Evolutionary conservation across 2,888 invertebrate species (phyloP).

Genomic region (Macroteleia sp.): DNA sequence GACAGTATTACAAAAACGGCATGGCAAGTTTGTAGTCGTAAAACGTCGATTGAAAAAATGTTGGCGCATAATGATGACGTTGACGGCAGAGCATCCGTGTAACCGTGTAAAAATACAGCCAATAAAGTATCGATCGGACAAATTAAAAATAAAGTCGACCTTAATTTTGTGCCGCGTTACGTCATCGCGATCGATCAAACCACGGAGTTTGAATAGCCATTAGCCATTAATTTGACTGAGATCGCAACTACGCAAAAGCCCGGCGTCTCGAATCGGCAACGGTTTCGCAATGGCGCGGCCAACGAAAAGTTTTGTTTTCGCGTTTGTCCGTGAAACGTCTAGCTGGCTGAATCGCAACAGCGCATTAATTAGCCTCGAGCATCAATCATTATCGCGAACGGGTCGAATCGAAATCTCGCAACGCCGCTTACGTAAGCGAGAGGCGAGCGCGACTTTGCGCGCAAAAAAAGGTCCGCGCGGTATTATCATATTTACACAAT

Average conservation of each 20-base stretch:
- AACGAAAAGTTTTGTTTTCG: too few relatives aligned
- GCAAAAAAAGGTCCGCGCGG: conserved; percentile 6
- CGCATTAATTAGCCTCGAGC: conserved; percentile 32
- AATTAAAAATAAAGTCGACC: conserved; percentile 43
- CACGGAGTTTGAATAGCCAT: conserved; percentile 10
- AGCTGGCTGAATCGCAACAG: neutral
- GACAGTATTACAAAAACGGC: too few relatives aligned
- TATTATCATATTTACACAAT: conserved; percentile 31
- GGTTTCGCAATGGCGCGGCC: too few relatives aligned
- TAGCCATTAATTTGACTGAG: conserved; percentile 35
- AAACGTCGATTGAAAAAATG: too few relatives aligned
- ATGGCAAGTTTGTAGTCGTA: too few relatives aligned
- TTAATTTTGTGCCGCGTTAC: conserved; percentile 35
- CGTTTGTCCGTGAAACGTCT: neutral
- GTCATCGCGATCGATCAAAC: conserved; percentile 25
- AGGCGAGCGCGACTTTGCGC: neutral
- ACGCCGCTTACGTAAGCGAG: conserved; percentile 23
- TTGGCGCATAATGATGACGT: too few relatives aligned
- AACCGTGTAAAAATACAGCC: conserved; percentile 21
- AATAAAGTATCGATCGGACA: conserved; percentile 31
- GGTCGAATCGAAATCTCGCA: conserved; percentile 7
- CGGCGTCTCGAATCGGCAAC: too few relatives aligned
- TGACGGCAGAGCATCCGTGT: too few relatives aligned
- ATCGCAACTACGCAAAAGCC: neutral
- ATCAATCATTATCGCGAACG: conserved; percentile 19